phyloP scores from a whole-genome alignment of 2,797 vertebrate species.

The Botia kubotai region DNA sequence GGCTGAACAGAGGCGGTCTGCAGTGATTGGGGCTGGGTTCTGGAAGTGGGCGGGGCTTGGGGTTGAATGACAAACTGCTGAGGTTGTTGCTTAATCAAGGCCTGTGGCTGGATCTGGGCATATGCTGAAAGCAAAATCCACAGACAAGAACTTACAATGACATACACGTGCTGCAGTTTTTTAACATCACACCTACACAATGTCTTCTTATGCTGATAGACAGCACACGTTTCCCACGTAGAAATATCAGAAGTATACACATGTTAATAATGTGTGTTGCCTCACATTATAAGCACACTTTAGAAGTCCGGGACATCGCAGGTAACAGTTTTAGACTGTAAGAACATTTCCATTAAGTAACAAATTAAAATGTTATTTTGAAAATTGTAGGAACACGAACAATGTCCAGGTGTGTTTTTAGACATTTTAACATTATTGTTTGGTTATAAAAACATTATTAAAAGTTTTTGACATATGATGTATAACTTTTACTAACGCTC shows the following conservation, averaged over 20 bases:
- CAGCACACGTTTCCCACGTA: no score
- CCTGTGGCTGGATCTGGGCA: conserved; percentile 86
- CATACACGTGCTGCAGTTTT: conserved; percentile 39
- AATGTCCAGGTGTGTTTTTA: no score
- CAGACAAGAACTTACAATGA: conserved; percentile 1
- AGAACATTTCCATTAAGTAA: no score
- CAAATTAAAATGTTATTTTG: no score
- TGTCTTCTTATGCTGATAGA: no score
- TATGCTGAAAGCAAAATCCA: conserved; percentile 80
- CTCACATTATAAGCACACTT: conserved; percentile 49
- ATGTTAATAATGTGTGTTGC: conserved; percentile 19
- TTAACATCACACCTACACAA: not conserved
- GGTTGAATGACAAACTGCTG: conserved; percentile 80
- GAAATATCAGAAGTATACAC: no score
- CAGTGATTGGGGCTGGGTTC: conserved; percentile 71
- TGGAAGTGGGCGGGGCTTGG: conserved; percentile 74
- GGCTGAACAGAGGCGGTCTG: conserved; percentile 79
- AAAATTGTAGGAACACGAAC: no score
- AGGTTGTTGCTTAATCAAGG: conserved; percentile 81
- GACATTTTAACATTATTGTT: no score
- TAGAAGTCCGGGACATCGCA: not conserved
- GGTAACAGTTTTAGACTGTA: no score
- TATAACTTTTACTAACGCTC: no score
- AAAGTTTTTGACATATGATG: no score
- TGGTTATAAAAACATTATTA: no score